phyloP scores from a whole-genome alignment of 2,888 invertebrate genomes.

The Himalopsyche anomala region DNA sequence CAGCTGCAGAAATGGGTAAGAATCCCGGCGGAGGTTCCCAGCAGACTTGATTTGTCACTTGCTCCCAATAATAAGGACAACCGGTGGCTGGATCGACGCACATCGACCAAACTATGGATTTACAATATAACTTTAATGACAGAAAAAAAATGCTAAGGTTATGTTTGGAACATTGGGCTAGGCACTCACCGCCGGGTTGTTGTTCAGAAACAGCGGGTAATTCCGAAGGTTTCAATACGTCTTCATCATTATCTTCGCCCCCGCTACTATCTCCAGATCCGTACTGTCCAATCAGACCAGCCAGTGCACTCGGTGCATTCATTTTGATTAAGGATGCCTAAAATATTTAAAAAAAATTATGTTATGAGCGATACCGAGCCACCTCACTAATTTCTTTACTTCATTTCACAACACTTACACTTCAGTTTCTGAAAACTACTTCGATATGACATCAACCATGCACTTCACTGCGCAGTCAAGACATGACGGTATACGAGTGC shows the following conservation, averaged over 20 bases:
- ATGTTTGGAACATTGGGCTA: not conserved
- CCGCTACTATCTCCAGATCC: slow-evolving; percentile 60
- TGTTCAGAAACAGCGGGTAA: slow-evolving; percentile 17
- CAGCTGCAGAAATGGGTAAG: slow-evolving; percentile 4
- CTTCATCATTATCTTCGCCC: slow-evolving; percentile 55
- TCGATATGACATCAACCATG: no score
- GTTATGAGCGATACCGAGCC: no score
- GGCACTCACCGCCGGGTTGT: slow-evolving; percentile 37
- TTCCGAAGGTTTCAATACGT: not conserved
- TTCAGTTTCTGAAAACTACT: no score
- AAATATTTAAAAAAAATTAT: no score
- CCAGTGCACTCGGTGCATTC: slow-evolving; percentile 54
- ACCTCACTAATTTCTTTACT: no score
- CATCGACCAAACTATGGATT: slow-evolving; percentile 77
- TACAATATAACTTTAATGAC: not conserved
- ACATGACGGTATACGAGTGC: no score
- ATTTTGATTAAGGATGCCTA: no score
- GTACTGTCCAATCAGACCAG: slow-evolving; percentile 62
- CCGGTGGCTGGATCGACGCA: slow-evolving; percentile 79
- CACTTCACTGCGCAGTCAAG: no score
- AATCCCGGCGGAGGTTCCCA: slow-evolving; percentile 78
- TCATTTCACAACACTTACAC: no score
- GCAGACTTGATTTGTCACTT: slow-evolving; percentile 78
- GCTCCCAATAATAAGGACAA: slow-evolving; percentile 80
- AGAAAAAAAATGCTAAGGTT: not conserved